phyloP scores from a whole-genome alignment of 2,113 vertebrate genomes.

The Phalacrocorax aristotelis region DNA sequence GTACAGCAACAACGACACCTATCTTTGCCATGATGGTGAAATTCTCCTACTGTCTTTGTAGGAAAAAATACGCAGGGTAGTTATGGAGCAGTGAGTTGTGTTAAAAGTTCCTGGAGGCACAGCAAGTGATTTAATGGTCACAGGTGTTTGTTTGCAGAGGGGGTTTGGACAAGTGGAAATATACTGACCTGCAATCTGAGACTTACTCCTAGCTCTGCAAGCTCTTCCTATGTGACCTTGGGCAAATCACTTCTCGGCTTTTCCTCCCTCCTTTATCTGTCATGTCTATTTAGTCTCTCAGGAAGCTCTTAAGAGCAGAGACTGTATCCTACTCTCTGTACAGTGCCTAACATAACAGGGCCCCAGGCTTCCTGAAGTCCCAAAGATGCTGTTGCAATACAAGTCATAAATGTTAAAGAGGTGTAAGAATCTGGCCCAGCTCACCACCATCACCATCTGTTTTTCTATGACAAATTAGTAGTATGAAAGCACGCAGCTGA shows the following conservation, averaged over 20 bases:
- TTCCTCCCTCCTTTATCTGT: constrained; percentile 21
- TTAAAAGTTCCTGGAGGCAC: background rate
- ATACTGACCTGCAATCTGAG: background rate
- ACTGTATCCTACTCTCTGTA: constrained; percentile 13
- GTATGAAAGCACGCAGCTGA: background rate
- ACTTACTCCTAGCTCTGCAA: background rate
- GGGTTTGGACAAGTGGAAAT: background rate
- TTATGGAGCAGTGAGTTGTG: rapidly evolving
- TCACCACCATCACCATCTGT: constrained; percentile 17
- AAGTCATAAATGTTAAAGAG: constrained; percentile 37
- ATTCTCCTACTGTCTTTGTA: background rate
- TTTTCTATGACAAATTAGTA: constrained; percentile 48
- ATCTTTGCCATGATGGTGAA: background rate
- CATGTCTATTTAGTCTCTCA: constrained; percentile 35
- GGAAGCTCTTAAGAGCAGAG: constrained; percentile 24
- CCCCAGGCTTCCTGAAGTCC: constrained; percentile 43
- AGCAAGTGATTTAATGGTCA: background rate
- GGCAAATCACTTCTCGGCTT: constrained; percentile 14
- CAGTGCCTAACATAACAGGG: background rate
- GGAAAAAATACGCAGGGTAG: background rate
- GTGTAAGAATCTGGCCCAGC: constrained; percentile 24
- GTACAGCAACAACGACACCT: background rate
- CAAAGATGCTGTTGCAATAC: constrained; percentile 49
- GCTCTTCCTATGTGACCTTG: constrained; percentile 9
- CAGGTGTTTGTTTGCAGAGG: constrained; percentile 11